Evolutionary conservation across 2,113 vertebrate species (phyloP).

Genomic region (Rhinolophus sinicus): DNA sequence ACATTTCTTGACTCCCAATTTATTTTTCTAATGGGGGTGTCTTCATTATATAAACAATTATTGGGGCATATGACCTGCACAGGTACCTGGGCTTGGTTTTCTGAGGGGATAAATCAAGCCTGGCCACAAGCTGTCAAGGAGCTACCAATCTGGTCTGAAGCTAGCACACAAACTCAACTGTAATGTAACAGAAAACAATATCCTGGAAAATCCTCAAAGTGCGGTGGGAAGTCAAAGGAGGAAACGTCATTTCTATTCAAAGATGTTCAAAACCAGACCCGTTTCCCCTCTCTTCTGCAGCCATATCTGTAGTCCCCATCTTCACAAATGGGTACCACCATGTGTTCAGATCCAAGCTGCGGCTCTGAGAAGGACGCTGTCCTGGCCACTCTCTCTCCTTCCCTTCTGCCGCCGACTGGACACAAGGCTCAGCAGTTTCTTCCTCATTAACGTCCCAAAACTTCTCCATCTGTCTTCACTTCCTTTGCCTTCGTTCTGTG

Average conservation of each 20-base stretch:
- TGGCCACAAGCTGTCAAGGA: background rate
- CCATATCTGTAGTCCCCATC: fast-evolving
- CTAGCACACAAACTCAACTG: too few relatives aligned
- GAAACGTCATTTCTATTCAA: background rate
- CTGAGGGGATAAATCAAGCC: background rate
- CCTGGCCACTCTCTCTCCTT: background rate
- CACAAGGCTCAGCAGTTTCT: background rate
- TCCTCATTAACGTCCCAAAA: fast-evolving
- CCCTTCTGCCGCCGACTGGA: too few relatives aligned
- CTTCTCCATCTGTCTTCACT: background rate
- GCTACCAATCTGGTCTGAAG: background rate
- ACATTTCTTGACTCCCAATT: background rate
- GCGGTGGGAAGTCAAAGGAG: background rate
- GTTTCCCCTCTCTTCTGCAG: background rate
- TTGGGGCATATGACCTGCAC: background rate
- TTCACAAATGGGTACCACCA: too few relatives aligned
- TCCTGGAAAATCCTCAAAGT: background rate
- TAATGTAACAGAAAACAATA: too few relatives aligned
- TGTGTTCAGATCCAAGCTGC: too few relatives aligned
- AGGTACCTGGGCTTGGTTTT: background rate
- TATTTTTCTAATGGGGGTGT: background rate
- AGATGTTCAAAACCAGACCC: background rate
- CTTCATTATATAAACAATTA: background rate
- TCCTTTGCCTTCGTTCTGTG: background rate
- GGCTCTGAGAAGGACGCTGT: background rate